Conservation (phyloP, 1,140 invertebrate genomes). For the Zaprionus ornatus region DNA sequence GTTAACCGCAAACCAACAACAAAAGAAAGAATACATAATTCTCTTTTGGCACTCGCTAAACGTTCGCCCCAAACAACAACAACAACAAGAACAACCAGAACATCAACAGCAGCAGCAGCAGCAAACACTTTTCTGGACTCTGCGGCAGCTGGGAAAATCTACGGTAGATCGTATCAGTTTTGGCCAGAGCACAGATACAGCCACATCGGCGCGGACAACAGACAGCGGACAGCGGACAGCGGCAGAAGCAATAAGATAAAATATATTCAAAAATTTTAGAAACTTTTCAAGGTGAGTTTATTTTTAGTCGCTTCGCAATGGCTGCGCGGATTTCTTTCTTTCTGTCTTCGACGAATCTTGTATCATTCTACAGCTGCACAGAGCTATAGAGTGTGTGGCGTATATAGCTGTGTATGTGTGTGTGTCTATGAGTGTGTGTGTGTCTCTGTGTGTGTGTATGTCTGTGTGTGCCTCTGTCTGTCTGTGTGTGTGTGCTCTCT, state of each 20-base stretch:
- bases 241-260: slow-evolving; percentile 48
- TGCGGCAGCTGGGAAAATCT: slow-evolving; percentile 38
- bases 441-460: not conserved
- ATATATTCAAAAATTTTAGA: slow-evolving; percentile 70
- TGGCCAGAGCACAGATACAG: slow-evolving; percentile 47
- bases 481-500: slow-evolving; percentile 2
- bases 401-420: slow-evolving; percentile 2
- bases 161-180: slow-evolving; percentile 46
- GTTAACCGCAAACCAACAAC: slow-evolving; percentile 30
- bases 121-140: slow-evolving; percentile 62
- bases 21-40: slow-evolving; percentile 15
- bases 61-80: slow-evolving; percentile 22
- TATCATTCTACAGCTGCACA: too few relatives aligned
- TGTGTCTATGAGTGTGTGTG: not conserved
- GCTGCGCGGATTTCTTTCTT: slow-evolving; percentile 76
- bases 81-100: slow-evolving; percentile 17
- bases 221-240: not conserved
- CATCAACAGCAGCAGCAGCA: slow-evolving; percentile 18
- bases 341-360: slow-evolving; percentile 37
- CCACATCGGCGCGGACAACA: slow-evolving; percentile 46
- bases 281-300: slow-evolving; percentile 84
- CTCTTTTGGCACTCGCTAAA: slow-evolving; percentile 35
- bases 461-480: not conserved
- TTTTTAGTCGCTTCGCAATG: slow-evolving; percentile 79
- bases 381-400: not conserved